phyloP scores from a whole-genome alignment of 2,888 invertebrate species.

The Cheilosia impressa region DNA sequence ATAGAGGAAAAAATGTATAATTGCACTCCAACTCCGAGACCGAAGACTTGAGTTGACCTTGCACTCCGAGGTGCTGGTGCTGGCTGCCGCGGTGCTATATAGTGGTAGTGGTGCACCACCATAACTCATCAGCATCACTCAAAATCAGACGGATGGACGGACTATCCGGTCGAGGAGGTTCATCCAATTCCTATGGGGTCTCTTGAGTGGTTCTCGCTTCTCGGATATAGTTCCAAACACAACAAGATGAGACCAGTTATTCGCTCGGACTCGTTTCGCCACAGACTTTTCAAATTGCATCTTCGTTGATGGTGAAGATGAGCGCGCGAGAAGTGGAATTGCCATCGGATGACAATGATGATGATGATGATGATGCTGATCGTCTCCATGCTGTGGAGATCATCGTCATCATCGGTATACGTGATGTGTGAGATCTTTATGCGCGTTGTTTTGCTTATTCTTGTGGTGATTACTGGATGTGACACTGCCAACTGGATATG shows the following conservation, averaged over 20 bases:
- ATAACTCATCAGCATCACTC: constrained; percentile 74
- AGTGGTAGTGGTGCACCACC: constrained; percentile 48
- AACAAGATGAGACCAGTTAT: constrained; percentile 62
- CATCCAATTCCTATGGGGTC: constrained; percentile 49
- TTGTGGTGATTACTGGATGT: constrained; percentile 71
- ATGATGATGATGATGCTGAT: constrained; percentile 37
- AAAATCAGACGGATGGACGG: constrained; percentile 67
- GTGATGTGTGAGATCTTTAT: constrained; percentile 75
- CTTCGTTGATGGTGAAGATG: constrained; percentile 33
- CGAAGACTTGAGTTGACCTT: constrained; percentile 68
- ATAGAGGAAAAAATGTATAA: constrained; percentile 34
- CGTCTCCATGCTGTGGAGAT: constrained; percentile 51
- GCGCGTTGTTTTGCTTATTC: constrained; percentile 62
- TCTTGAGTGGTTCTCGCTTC: constrained; percentile 53
- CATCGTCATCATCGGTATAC: constrained; percentile 60
- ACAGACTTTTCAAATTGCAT: constrained; percentile 63
- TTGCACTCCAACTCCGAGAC: constrained; percentile 55
- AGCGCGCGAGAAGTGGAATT: constrained; percentile 20
- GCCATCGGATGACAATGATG: constrained; percentile 12
- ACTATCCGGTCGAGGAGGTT: constrained; percentile 59
- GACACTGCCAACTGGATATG: constrained; percentile 68
- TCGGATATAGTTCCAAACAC: constrained; percentile 67
- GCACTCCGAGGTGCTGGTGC: constrained; percentile 45
- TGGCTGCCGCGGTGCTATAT: constrained; percentile 8
- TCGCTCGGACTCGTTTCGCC: constrained; percentile 58